These are phyloP conservation scores for Microcaecilia unicolor DNA, from an alignment of 2,797 vertebrate genomes.

Conservation along the genomic window DNA sequence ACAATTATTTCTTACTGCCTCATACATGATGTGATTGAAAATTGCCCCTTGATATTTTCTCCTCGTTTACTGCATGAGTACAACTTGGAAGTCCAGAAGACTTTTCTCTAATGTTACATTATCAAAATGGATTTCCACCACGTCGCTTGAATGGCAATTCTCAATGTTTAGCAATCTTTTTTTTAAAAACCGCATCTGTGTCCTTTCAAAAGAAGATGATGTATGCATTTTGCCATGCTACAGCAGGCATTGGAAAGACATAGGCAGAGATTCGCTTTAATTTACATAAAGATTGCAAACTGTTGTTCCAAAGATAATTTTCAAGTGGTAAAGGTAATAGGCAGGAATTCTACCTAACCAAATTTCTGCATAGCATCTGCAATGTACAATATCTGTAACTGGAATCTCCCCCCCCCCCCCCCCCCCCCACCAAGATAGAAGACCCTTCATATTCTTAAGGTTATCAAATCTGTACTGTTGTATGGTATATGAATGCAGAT, in stretches of 20 bases:
- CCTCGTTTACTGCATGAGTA: neutral
- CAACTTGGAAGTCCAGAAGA: conserved; percentile 4
- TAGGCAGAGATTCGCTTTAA: conserved; percentile 22
- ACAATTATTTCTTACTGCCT: conserved; percentile 2
- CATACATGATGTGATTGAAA: conserved; percentile 19
- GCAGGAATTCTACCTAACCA: conserved; percentile 35
- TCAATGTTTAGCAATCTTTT: conserved; percentile 43
- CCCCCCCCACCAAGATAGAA: no score
- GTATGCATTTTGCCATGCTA: conserved; percentile 37
- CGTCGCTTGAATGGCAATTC: conserved; percentile 23
- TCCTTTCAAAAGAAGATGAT: conserved; percentile 36
- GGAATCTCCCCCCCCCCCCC: conserved; percentile 64
- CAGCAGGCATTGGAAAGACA: conserved; percentile 28
- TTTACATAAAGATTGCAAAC: conserved; percentile 55
- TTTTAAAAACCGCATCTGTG: conserved; percentile 52
- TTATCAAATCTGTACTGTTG: conserved; percentile 9
- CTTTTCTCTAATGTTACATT: conserved; percentile 11
- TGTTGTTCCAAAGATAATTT: conserved; percentile 47
- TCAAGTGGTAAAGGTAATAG: conserved; percentile 24
- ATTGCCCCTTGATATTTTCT: conserved; percentile 5
- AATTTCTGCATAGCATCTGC: conserved; percentile 48
- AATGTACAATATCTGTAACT: conserved; percentile 70
- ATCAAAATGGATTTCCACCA: conserved; percentile 5
- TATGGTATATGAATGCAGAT: neutral
- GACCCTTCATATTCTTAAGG: conserved; percentile 38